phyloP scores from a whole-genome alignment of 1,140 invertebrate genomes.

The Sinonovacula constricta region DNA sequence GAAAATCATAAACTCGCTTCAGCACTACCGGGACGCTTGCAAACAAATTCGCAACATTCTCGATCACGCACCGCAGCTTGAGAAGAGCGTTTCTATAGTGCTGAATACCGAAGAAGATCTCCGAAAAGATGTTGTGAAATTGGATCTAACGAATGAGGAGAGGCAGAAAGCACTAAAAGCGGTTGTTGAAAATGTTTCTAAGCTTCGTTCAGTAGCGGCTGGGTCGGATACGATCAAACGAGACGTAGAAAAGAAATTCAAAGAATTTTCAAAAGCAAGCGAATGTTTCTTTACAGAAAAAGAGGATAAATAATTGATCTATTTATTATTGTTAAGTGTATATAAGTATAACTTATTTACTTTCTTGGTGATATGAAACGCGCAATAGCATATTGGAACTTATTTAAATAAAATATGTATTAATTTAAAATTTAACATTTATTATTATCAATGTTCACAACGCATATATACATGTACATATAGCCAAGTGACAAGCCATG shows the following conservation, averaged over 20 bases:
- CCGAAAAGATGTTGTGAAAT: conserved; percentile 45
- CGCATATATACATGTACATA: too few species aligned
- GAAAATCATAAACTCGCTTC: conserved; percentile 6
- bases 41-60: conserved; percentile 34
- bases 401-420: too few species aligned
- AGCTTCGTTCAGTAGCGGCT: conserved; percentile 19
- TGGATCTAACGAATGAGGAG: conserved; percentile 10
- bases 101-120: conserved; percentile 28
- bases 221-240: conserved; percentile 32
- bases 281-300: conserved; percentile 28
- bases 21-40: conserved; percentile 29
- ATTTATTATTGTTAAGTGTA: too few species aligned
- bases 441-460: too few species aligned
- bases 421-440: too few species aligned
- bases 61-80: conserved; percentile 32
- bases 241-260: conserved; percentile 41
- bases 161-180: conserved; percentile 16
- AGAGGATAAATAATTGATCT: too few species aligned
- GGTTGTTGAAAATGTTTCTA: conserved; percentile 34
- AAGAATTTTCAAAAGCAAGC: conserved; percentile 37
- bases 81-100: conserved; percentile 25
- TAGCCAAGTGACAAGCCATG: too few species aligned
- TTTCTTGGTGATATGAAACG: too few species aligned
- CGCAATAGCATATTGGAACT: too few species aligned
- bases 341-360: too few species aligned